Base-by-base conservation (phyloP, 1,140 invertebrate genomes). In the Diplogasteroides magnus region DNA sequence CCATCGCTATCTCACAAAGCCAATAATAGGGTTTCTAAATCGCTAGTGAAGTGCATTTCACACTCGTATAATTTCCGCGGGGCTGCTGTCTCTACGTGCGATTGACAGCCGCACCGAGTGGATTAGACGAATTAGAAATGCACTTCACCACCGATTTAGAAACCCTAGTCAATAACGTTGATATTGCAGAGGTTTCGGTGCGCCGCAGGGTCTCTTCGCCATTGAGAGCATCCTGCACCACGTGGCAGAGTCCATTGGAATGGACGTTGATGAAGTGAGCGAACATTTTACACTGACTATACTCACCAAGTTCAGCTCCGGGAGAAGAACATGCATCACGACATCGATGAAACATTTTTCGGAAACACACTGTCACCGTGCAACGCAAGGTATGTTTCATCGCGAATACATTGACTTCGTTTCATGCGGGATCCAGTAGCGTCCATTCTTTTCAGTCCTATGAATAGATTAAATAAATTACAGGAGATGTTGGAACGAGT, bases 141-240 rank as follows among this genome's bases (percentile, higher is more conserved):
- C n/a, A n/a, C n/a, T n/a, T n/a, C n/a, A n/a, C n/a, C n/a, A n/a
- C n/a, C n/a, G n/a, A n/a, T n/a, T n/a, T n/a, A n/a, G n/a, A n/a
- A n/a, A n/a, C n/a, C n/a, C n/a, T n/a, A n/a, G n/a, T n/a, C n/a
- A n/a, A n/a, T n/a, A n/a, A n/a, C n/a, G n/a, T n/a, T n/a, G n/a
- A n/a, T n/a, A n/a, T n/a, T n/a, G n/a, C n/a, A 59, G 68, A 71
- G 68, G 68, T 19, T 94, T 93, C 80, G 91, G 92, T 15, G 91
- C 89, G 0, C 92, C 92, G 0, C 92, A 94, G 74, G 91, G 90
- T 31, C 93, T 93, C 91, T 89, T 92, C 79, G 86, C 88, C 1
- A 88, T 87, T 0, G 92, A 95, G 85, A 88, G 86, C 72, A 89
- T 92, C 57, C 87, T 92, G 27, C 85, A 89, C 61, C 88, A 91